These are phyloP conservation scores for Prenolepis imparis DNA, from an alignment of 2,888 invertebrate species.

Conservation along the genomic window DNA sequence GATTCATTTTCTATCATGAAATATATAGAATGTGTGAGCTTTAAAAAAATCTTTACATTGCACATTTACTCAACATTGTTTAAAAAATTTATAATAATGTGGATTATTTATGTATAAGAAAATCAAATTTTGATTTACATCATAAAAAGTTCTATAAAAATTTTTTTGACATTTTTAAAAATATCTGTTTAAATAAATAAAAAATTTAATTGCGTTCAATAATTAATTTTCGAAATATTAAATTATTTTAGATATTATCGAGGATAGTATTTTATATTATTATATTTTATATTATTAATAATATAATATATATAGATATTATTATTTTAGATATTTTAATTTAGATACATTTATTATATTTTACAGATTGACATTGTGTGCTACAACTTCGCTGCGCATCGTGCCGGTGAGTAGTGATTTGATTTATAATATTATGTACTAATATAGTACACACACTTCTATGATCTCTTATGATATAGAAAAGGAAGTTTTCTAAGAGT, in stretches of 20 bases:
- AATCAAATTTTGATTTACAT: not conserved
- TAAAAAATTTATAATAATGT: not conserved
- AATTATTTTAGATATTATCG: no score
- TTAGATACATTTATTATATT: not conserved
- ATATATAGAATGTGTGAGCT: not conserved
- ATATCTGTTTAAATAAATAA: not conserved
- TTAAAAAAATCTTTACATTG: not conserved
- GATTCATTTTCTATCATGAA: not conserved
- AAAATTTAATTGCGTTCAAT: not conserved
- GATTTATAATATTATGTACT: not conserved
- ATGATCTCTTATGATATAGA: not conserved
- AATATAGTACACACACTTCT: not conserved
- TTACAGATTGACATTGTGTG: constrained; percentile 7
- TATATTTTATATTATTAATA: no score
- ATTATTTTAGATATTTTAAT: not conserved
- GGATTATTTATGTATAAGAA: not conserved
- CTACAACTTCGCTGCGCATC: not conserved
- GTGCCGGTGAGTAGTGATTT: not conserved
- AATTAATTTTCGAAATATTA: no score
- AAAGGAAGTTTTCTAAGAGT: not conserved
- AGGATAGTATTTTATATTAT: no score
- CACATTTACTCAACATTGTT: not conserved
- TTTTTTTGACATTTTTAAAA: not conserved
- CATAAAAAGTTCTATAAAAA: not conserved
- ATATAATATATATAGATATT: no score